Percentiles rank a stretch among this genome's conserved stretches.
Conservation (phyloP, 2,113 vertebrate genomes). For the Ramphastos sulfuratus region DNA sequence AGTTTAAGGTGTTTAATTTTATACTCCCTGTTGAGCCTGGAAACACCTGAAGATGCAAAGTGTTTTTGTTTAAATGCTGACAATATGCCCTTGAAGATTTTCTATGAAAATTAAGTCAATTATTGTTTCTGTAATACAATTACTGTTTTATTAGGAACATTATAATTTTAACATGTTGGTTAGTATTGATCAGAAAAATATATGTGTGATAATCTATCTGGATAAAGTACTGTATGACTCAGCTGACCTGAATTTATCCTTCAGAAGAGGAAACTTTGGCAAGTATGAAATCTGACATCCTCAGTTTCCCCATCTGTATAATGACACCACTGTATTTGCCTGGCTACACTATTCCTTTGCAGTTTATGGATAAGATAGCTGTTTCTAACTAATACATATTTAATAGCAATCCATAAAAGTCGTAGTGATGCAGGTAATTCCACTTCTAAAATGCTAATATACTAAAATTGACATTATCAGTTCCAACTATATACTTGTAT, state of each 20-base stretch:
- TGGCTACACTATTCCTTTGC: background rate
- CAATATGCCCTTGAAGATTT: conserved; percentile 28
- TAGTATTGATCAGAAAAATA: conserved; percentile 24
- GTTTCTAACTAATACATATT: background rate
- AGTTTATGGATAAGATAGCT: background rate
- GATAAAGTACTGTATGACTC: background rate
- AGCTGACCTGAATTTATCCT: background rate
- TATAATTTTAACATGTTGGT: background rate
- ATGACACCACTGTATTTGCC: background rate
- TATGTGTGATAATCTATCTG: background rate
- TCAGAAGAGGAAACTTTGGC: background rate
- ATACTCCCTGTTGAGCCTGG: conserved; percentile 42
- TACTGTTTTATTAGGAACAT: conserved; percentile 20
- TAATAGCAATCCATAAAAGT: conserved; percentile 1
- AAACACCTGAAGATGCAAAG: conserved; percentile 29
- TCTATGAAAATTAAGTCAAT: conserved; percentile 51
- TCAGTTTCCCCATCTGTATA: background rate
- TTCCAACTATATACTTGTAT: background rate
- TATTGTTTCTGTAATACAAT: conserved; percentile 35
- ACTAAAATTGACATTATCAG: background rate
- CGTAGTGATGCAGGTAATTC: background rate
- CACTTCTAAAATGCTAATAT: background rate
- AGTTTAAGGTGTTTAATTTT: conserved; percentile 59
- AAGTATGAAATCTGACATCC: background rate
- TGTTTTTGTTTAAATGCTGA: conserved; percentile 35